Conservation (phyloP, 2,797 vertebrate species). For the Myotis findleyi region DNA sequence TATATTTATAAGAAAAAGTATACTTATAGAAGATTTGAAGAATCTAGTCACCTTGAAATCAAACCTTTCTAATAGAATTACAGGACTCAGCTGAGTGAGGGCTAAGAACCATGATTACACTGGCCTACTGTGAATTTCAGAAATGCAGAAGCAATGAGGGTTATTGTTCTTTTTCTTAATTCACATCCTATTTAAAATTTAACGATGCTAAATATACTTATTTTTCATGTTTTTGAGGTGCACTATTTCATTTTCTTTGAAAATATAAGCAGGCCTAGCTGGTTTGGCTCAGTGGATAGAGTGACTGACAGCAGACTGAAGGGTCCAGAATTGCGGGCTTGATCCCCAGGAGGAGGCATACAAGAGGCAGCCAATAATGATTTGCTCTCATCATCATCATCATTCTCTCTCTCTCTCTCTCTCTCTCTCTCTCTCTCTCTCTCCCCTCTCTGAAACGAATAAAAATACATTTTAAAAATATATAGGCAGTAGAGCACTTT, state of each 20-base stretch:
- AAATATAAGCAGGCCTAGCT: background rate
- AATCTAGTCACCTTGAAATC: background rate
- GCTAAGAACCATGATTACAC: background rate
- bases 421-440: too few species aligned
- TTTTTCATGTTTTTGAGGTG: background rate
- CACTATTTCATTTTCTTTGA: conserved; percentile 15
- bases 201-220: background rate
- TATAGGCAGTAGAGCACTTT: background rate
- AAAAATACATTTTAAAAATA: background rate
- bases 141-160: background rate
- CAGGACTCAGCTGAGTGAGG: background rate
- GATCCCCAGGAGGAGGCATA: too few species aligned
- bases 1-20: background rate
- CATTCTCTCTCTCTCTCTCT: too few species aligned
- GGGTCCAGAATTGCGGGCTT: too few species aligned
- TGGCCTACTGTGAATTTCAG: background rate
- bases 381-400: too few species aligned
- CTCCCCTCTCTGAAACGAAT: too few species aligned
- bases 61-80: background rate
- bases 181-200: background rate
- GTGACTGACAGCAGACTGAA: too few species aligned
- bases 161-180: background rate
- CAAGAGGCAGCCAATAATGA: too few species aligned
- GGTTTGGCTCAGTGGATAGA: too few species aligned
- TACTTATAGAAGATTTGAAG: background rate